These are phyloP conservation scores for Gephyroberyx darwinii DNA, from an alignment of 2,797 vertebrate species.

Conservation along the genomic window DNA sequence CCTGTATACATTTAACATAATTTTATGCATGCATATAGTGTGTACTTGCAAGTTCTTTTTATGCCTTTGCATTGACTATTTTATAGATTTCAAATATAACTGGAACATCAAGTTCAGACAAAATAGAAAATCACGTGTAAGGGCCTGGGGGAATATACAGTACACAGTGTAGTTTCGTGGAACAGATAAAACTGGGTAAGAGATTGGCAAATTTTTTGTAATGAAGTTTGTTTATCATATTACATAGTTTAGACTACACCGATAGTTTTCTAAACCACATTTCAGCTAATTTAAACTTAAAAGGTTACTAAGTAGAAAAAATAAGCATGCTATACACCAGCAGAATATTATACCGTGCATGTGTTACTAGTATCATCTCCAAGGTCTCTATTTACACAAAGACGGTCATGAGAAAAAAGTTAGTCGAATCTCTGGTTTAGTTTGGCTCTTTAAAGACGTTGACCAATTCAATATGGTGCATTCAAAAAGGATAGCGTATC, in stretches of 20 bases:
- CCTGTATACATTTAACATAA: conserved; percentile 3
- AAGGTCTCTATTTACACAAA: too few species aligned
- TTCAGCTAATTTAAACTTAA: not conserved
- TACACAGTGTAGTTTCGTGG: not conserved
- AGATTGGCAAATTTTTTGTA: too few species aligned
- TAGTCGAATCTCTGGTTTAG: not conserved
- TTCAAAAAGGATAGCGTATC: not conserved
- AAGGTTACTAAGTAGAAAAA: not conserved
- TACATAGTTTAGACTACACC: not conserved
- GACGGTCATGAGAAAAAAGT: not conserved
- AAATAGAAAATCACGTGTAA: not conserved
- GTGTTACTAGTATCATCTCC: too few species aligned
- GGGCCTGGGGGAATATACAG: not conserved
- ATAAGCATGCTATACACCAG: not conserved
- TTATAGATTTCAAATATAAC: not conserved
- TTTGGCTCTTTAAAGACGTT: not conserved
- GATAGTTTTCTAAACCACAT: not conserved
- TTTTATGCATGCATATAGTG: not conserved
- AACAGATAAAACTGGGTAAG: not conserved
- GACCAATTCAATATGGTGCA: not conserved
- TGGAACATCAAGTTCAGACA: not conserved
- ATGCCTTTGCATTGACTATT: not conserved
- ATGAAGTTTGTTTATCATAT: too few species aligned
- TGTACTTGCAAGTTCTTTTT: not conserved
- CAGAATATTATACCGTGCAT: too few species aligned